Base-by-base conservation (phyloP, 2,113 vertebrate genomes). In the Rhadina sibilatrix region DNA sequence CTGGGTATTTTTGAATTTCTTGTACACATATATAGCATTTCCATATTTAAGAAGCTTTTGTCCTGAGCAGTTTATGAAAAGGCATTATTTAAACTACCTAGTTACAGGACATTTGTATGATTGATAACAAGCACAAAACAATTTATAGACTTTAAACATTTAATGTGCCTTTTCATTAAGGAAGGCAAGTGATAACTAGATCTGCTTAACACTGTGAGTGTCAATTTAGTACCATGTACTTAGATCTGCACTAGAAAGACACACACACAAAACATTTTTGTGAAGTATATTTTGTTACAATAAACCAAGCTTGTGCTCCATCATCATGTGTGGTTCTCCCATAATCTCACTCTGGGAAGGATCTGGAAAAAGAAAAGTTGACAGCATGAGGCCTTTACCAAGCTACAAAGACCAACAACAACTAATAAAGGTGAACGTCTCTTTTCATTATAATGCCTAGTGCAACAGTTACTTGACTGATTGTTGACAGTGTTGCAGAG, bases 301-400 rank as follows among this genome's bases (percentile, higher is more conserved):
- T 93, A 99, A 93, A 76, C 99, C 99, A 5, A 99, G 97, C 87
- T 98, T 99, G 96, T 99, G 97, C 93, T 99, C 99, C 95, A 99
- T 97, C 99, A 99, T 99, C 83, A 98, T 93, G 95, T 99, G 99
- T n/a, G 99, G 99, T 40, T 99, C 99, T 18, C 99, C 99, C 98
- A 99, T 99, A 86, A 98, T 60, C 96, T 99, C 99, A 95, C 98
- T 98, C 93, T 99, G 98, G 30, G 98, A 92, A 53, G 99, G 99
- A 98, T 99, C 99, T 99, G 98, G 19, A 96, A 88, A 90, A 94
- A 83, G 71, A 95, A 50, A 54, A 57, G 16, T 49, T 11, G 6
- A 87, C 20, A 82, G 28, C 16, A 40, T 87, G 59, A 96, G 54
- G 69, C 35, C 57, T 94, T 83, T 85, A 71, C 15, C 11, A 72